Evolutionary conservation across 1,140 invertebrate species (phyloP).

Genomic region (Lycorma delicatula): DNA sequence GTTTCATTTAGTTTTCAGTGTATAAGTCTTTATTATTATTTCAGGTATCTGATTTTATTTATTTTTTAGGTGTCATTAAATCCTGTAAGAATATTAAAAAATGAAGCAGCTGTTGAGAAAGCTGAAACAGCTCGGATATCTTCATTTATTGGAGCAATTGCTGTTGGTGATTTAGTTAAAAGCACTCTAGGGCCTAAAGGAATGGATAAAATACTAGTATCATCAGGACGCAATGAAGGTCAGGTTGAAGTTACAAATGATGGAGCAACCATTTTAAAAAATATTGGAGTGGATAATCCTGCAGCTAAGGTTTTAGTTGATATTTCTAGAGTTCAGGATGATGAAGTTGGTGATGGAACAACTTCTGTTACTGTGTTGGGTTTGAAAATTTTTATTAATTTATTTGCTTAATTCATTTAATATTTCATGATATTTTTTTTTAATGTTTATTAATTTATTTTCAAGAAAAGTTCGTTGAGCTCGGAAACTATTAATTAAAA

Average conservation of each 20-base stretch:
- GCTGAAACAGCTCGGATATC: conserved; percentile 92
- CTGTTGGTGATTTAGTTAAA: conserved; percentile 97
- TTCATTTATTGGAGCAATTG: conserved; percentile 95
- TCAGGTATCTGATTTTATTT: too few species aligned
- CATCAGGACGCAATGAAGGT: conserved; percentile 69
- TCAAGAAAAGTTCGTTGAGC: too few species aligned
- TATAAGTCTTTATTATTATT: too few species aligned
- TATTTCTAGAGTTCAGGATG: conserved; percentile 97
- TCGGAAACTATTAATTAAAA: too few species aligned
- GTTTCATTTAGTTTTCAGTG: too few species aligned
- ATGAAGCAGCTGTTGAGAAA: conserved; percentile 96
- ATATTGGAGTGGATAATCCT: conserved; percentile 96
- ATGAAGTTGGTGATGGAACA: conserved; percentile 99
- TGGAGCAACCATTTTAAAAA: conserved; percentile 95
- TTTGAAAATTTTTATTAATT: too few species aligned
- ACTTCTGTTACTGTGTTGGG: conserved; percentile 95
- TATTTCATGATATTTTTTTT: too few species aligned
- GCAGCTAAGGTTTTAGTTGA: conserved; percentile 98
- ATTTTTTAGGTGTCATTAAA: conserved; percentile 13
- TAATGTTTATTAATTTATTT: too few species aligned
- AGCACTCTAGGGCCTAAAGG: conserved; percentile 99
- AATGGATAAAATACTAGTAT: conserved; percentile 99
- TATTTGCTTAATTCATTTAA: too few species aligned
- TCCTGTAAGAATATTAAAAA: conserved; percentile 9
- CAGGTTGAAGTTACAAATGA: conserved; percentile 97